Percentiles rank a stretch among this genome's conserved stretches.
Conservation (phyloP, 2,888 invertebrate genomes). For the Chrysopilus asiliformis region DNA sequence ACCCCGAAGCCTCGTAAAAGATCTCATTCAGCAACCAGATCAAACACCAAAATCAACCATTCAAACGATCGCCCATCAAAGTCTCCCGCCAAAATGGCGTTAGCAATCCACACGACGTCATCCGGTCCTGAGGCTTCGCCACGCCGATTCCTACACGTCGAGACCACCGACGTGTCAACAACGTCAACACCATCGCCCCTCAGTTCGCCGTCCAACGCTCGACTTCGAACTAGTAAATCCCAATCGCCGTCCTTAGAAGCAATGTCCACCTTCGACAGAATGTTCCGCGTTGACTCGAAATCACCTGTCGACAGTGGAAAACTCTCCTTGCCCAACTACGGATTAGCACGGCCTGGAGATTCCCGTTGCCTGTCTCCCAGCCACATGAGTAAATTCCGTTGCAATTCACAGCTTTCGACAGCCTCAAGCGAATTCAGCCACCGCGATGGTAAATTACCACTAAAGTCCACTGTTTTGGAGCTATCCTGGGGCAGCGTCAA, state of each 20-base stretch:
- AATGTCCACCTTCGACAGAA: slow-evolving; percentile 6
- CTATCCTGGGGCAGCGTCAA: slow-evolving; percentile 47
- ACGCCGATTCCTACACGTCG: too few relatives aligned
- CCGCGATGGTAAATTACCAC: slow-evolving; percentile 35
- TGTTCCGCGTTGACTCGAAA: slow-evolving; percentile 6
- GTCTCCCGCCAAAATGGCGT: slow-evolving; percentile 1
- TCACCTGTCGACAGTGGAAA: slow-evolving; percentile 24
- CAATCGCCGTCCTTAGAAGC: slow-evolving; percentile 2
- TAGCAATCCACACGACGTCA: not conserved
- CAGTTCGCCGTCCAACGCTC: slow-evolving; percentile 21
- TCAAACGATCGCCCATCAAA: slow-evolving; percentile 6
- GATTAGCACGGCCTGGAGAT: slow-evolving; percentile 7
- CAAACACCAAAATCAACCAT: not conserved
- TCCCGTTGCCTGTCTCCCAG: slow-evolving; percentile 8
- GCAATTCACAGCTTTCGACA: slow-evolving; percentile 29
- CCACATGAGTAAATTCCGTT: slow-evolving; percentile 16
- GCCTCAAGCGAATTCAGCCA: slow-evolving; percentile 33
- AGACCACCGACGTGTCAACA: too few relatives aligned
- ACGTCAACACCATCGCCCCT: slow-evolving; percentile 13
- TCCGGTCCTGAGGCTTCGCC: too few relatives aligned
- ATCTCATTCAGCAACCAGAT: slow-evolving; percentile 5
- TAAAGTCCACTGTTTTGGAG: slow-evolving; percentile 43
- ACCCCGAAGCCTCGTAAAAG: too few relatives aligned
- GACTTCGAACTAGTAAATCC: not conserved
- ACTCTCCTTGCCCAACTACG: slow-evolving; percentile 17